Conservation (phyloP, 2,888 invertebrate genomes). For the Kuschelorhynchus macadamiae region DNA sequence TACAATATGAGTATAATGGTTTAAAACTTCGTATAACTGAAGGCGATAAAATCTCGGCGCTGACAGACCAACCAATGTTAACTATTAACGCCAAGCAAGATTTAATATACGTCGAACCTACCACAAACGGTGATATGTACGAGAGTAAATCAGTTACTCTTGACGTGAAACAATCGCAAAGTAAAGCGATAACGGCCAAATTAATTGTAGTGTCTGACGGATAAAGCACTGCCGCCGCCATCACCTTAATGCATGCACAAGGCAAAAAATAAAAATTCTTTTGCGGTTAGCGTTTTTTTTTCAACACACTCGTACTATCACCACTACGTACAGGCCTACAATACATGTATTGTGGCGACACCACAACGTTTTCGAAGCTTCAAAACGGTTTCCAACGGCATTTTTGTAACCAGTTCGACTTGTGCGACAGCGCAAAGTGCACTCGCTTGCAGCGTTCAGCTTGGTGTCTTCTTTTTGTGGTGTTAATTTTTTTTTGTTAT, state of each 20-base stretch:
- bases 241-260: neutral
- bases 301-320: too few relatives aligned
- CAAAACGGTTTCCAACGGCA: too few relatives aligned
- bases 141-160: slow-evolving; percentile 4
- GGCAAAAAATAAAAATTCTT: neutral
- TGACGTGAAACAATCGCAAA: slow-evolving; percentile 3
- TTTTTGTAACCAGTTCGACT: too few relatives aligned
- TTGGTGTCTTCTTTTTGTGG: too few relatives aligned
- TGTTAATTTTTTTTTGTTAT: too few relatives aligned
- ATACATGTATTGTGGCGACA: too few relatives aligned
- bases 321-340: too few relatives aligned
- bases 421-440: too few relatives aligned
- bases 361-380: too few relatives aligned
- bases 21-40: neutral
- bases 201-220: neutral
- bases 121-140: slow-evolving; percentile 4
- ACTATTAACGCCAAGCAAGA: neutral
- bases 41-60: neutral
- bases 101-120: neutral
- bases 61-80: neutral
- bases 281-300: slow-evolving; percentile 1
- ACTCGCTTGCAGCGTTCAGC: too few relatives aligned
- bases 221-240: neutral
- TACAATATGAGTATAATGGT: neutral
- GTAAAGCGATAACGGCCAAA: neutral